Percentiles rank a stretch among this genome's conserved stretches.
These are phyloP conservation scores for Aleiodes alternator DNA, from an alignment of 2,888 invertebrate genomes.

Conservation along the genomic window DNA sequence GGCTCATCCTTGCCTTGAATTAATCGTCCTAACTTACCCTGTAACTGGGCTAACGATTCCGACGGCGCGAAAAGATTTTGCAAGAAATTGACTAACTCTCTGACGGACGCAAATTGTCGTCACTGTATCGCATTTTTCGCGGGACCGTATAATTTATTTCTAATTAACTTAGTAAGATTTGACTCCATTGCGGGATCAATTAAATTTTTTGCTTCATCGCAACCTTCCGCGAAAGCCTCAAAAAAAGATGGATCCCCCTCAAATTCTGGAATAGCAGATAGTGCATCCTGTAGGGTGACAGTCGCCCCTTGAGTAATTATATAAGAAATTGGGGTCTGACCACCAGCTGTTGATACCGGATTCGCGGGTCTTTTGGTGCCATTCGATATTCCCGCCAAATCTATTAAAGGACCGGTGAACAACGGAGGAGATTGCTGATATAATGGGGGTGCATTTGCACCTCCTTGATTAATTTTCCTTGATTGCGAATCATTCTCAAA, in stretches of 20 bases:
- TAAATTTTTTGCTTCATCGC: conserved; percentile 5
- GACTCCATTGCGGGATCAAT: neutral
- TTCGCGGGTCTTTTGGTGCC: too few relatives aligned
- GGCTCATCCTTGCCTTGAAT: conserved; percentile 3
- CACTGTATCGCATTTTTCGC: conserved; percentile 10
- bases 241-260: neutral
- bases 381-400: too few relatives aligned
- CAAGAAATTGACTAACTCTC: neutral
- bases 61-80: conserved; percentile 13
- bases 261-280: conserved; percentile 1
- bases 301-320: neutral
- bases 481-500: too few relatives aligned
- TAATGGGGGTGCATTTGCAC: too few relatives aligned
- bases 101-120: neutral
- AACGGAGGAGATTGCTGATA: too few relatives aligned
- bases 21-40: conserved; percentile 13
- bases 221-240: conserved; percentile 4
- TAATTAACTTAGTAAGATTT: neutral
- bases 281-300: neutral
- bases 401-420: too few relatives aligned
- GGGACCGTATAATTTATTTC: conserved; percentile 8
- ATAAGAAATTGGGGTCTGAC: neutral
- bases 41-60: conserved; percentile 16
- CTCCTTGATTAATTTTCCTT: too few relatives aligned
- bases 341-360: too few relatives aligned